phyloP scores from a whole-genome alignment of 2,113 vertebrate genomes.

The Peromyscus maniculatus region DNA sequence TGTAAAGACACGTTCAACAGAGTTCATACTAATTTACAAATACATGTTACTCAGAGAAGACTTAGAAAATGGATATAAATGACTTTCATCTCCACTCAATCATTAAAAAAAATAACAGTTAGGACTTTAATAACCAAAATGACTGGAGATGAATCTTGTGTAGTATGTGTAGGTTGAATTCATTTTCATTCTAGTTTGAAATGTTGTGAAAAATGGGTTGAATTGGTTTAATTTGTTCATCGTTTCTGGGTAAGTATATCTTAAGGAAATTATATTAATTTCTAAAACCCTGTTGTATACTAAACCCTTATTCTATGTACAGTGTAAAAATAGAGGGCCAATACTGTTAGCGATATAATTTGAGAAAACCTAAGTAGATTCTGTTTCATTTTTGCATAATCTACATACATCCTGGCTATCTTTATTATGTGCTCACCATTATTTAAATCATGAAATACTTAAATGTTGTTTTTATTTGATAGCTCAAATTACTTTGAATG shows the following conservation, averaged over 20 bases:
- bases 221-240: not conserved
- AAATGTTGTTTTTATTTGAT: slow-evolving; percentile 63
- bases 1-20: not conserved
- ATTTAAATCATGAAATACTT: slow-evolving; percentile 56
- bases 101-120: not conserved
- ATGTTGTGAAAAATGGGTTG: not conserved
- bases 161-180: not conserved
- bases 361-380: not conserved
- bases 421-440: not conserved
- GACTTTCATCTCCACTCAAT: no score
- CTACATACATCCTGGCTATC: not conserved
- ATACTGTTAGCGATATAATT: not conserved
- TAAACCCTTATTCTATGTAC: not conserved
- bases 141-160: not conserved
- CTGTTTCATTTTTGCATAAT: not conserved
- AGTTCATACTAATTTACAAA: not conserved
- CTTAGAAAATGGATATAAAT: not conserved
- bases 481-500: slow-evolving; percentile 36
- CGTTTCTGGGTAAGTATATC: not conserved
- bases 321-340: not conserved
- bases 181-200: not conserved
- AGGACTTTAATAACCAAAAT: not conserved
- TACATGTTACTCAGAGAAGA: not conserved
- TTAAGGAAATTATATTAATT: not conserved
- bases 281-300: not conserved